Conservation (phyloP, 2,797 vertebrate genomes). For the Paramormyrops hopkinsi region DNA sequence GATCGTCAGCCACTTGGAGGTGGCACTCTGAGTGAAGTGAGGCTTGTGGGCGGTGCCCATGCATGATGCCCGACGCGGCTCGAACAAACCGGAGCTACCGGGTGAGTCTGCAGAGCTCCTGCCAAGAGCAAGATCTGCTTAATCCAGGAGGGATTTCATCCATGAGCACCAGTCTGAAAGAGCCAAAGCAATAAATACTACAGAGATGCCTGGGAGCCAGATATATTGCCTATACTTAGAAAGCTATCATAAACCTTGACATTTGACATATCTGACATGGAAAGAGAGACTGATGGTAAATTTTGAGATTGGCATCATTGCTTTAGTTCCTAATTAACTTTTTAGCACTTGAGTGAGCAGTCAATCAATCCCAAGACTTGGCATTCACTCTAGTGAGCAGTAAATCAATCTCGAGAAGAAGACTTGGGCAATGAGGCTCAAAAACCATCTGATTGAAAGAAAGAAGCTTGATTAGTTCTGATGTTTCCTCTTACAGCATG, state of each 20-base stretch:
- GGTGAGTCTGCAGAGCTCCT: slow-evolving; percentile 26
- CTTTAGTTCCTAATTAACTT: slow-evolving; percentile 44
- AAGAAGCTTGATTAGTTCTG: neutral
- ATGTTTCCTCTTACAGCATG: neutral
- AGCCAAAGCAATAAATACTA: slow-evolving; percentile 48
- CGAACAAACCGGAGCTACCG: neutral
- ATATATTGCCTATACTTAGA: slow-evolving; percentile 58
- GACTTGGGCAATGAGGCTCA: slow-evolving; percentile 25
- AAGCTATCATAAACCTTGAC: slow-evolving; percentile 56
- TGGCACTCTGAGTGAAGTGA: neutral
- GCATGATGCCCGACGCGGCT: neutral
- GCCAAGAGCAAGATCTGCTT: slow-evolving; percentile 50
- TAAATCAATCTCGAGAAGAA: slow-evolving; percentile 24
- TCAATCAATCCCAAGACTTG: slow-evolving; percentile 29
- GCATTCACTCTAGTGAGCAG: slow-evolving; percentile 24
- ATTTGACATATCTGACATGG: slow-evolving; percentile 55
- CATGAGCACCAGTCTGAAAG: slow-evolving; percentile 51
- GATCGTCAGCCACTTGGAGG: neutral
- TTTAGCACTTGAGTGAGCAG: slow-evolving; percentile 36
- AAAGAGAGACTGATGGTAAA: slow-evolving; percentile 43
- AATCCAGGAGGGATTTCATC: slow-evolving; percentile 50
- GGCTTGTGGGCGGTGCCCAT: neutral
- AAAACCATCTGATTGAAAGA: slow-evolving; percentile 33
- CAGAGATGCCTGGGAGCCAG: slow-evolving; percentile 48
- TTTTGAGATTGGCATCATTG: slow-evolving; percentile 35